Percentiles rank a stretch among this genome's conserved stretches.
Conservation (phyloP, 2,888 invertebrate genomes). For the Aphodius granarius region DNA sequence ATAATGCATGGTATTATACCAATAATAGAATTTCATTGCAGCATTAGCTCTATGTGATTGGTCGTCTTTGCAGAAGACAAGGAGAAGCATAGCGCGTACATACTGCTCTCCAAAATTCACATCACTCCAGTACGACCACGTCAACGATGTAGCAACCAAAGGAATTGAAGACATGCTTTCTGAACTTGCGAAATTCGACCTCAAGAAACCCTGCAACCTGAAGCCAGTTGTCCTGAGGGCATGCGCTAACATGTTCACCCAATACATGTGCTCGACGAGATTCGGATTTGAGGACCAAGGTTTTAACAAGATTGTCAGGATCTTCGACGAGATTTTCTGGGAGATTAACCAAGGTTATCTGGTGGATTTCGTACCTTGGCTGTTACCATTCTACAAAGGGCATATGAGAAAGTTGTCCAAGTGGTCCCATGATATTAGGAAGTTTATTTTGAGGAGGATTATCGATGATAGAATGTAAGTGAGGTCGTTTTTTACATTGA, state of each 20-base stretch:
- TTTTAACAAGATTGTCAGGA: slow-evolving; percentile 58
- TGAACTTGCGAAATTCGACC: slow-evolving; percentile 55
- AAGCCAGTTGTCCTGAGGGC: slow-evolving; percentile 74
- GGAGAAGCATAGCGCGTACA: slow-evolving; percentile 75
- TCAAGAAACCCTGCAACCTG: slow-evolving; percentile 57
- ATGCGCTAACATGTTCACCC: slow-evolving; percentile 82
- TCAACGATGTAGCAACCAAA: slow-evolving; percentile 70
- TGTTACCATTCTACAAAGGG: slow-evolving; percentile 70
- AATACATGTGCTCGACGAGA: slow-evolving; percentile 83
- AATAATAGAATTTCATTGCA: slow-evolving; percentile 55
- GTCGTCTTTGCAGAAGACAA: slow-evolving; percentile 78
- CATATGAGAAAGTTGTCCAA: slow-evolving; percentile 69
- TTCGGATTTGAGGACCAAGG: slow-evolving; percentile 70
- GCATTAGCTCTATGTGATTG: slow-evolving; percentile 87
- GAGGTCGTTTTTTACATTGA: background rate
- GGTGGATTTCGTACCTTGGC: slow-evolving; percentile 83
- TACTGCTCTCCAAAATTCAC: slow-evolving; percentile 81
- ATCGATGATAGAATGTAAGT: slow-evolving; percentile 57
- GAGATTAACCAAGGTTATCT: slow-evolving; percentile 90
- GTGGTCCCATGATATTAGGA: slow-evolving; percentile 71
- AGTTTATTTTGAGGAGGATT: slow-evolving; percentile 74
- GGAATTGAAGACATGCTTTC: slow-evolving; percentile 66
- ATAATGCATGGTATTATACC: background rate
- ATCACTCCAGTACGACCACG: slow-evolving; percentile 69
- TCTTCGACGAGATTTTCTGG: slow-evolving; percentile 87